Base-by-base conservation (phyloP, 2,113 vertebrate genomes). In the Columba janthina region DNA sequence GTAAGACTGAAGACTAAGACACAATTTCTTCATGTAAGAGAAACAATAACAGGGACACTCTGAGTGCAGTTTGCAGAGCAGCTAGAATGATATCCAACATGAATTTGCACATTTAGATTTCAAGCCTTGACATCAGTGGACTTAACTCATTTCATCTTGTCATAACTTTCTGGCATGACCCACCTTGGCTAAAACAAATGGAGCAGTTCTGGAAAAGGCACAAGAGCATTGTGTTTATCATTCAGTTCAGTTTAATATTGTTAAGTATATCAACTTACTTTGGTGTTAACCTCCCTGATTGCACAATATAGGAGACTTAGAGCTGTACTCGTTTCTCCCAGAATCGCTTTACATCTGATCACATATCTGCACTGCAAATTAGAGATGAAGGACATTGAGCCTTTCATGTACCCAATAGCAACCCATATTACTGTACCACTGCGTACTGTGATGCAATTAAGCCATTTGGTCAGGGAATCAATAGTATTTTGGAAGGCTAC, bases 341-440 rank as follows among this genome's bases (percentile, higher is more conserved):
- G 38, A 66, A 85, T 28, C 21, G 9, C 71, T 91, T 88, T 44
- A 50, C 6, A 6, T 46, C 67, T 48, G 32, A 57, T 48, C 54
- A 14, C 26, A 69, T 66, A 20, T 4, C 40, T 15, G n/a, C 34
- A 16, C 36, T 78, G 58, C 19, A 54, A 60, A 50, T 42, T 64
- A 46, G 32, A 70, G 70, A 54, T 34, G 65, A 51, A 48, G 34
- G 29, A 34, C 58, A 64, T 21, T 69, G 29, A 82, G 48, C 40
- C 38, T 90, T 76, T 79, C 26, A 5, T 3, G 24, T 76, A 61
- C 29, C 32, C 36, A n/a, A 4, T 58, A 34, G 28, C 71, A 85
- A 22, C 31, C 38, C 42, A 38, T 0, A 0, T 64, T 57, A 65
- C 58, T 29, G 25, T 65, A 36, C 58, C 15, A 21, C 18, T 31